These are phyloP conservation scores for Corydoras sp. DNA, from an alignment of 2,113 vertebrate genomes.

Conservation along the genomic window DNA sequence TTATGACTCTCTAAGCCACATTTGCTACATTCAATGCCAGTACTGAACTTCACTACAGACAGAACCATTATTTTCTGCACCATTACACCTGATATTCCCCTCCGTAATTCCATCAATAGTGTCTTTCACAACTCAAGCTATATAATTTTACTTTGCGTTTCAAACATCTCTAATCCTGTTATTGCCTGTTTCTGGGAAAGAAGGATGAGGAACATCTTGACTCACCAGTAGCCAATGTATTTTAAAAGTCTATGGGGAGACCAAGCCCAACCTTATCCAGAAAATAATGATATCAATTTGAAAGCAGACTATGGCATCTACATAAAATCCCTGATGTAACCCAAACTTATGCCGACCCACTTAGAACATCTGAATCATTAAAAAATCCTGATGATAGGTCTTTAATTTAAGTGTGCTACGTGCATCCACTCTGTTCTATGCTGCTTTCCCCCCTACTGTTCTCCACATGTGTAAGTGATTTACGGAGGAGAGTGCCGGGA, in stretches of 20 bases:
- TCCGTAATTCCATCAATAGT: constrained; percentile 36
- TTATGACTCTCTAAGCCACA: too few relatives aligned
- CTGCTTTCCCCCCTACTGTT: not conserved
- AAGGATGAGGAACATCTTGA: constrained; percentile 50
- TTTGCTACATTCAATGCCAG: too few relatives aligned
- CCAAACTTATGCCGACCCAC: constrained; percentile 13
- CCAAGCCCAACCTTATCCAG: constrained; percentile 15
- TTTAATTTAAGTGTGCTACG: constrained; percentile 44
- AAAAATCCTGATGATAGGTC: constrained; percentile 52
- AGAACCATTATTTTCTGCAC: constrained; percentile 10
- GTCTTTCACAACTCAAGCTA: constrained; percentile 27
- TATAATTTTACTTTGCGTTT: constrained; percentile 30
- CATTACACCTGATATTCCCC: not conserved
- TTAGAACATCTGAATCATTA: constrained; percentile 50
- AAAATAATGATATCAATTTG: constrained; percentile 46
- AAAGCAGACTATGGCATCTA: constrained; percentile 1
- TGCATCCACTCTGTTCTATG: constrained; percentile 18
- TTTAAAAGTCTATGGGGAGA: constrained; percentile 45
- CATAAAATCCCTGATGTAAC: not conserved
- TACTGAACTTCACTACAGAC: not conserved
- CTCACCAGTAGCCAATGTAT: constrained; percentile 50
- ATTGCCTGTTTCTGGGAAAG: constrained; percentile 45
- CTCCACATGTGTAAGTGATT: constrained; percentile 58
- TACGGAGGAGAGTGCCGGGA: constrained; percentile 24
- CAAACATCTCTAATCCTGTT: constrained; percentile 42